Base-by-base conservation (phyloP, 2,888 invertebrate genomes). In the Coecobrya sp. region DNA sequence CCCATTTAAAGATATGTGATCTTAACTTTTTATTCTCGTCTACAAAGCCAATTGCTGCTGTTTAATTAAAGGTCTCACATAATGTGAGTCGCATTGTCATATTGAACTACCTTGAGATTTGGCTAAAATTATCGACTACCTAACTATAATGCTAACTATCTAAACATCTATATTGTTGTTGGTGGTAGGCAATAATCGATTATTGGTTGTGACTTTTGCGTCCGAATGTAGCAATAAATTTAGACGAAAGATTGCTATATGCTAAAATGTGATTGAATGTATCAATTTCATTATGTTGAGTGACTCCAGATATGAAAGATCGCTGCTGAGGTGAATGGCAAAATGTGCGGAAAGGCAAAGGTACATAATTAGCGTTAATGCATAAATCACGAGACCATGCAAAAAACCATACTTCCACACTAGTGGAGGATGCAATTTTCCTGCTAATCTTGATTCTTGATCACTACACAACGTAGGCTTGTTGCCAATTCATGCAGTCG, bases 191-290 rank as follows among this genome's bases (percentile, higher is more conserved):
- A 25, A 49, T 76, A 79, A 79, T 79, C 27, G 79, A 79, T 79
- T 79, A 76, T 76, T 76, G 79, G 49, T 52, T 52, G 79, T 25
- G 79, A 79, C 79, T 52, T 25, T 11, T 79, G 49, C 45, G 16
- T 16, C 49, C 11, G 52, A 70, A 70, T 36, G 73, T 19, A 79
- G 16, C 52, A 49, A 79, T 79, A 79, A 79, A 52, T 49, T 79
- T 10, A 13, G 42, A 79, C n/a, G n/a, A 52, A 49, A 19, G 16
- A n/a, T 16, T 36, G n/a, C n/a, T n/a, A n/a, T 49, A 7, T 36
- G 36, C 25, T 25, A 25, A 79, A 25, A 52, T 11, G 52, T 79
- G 27, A 16, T 16, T 52, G 22, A 2, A 52, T 52, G 30, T n/a
- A 79, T n/a, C 49, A 79, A 79, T 79, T 27, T 25, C 27, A 27